phyloP scores from a whole-genome alignment of 2,113 vertebrate genomes.

The Percina caprodes region DNA sequence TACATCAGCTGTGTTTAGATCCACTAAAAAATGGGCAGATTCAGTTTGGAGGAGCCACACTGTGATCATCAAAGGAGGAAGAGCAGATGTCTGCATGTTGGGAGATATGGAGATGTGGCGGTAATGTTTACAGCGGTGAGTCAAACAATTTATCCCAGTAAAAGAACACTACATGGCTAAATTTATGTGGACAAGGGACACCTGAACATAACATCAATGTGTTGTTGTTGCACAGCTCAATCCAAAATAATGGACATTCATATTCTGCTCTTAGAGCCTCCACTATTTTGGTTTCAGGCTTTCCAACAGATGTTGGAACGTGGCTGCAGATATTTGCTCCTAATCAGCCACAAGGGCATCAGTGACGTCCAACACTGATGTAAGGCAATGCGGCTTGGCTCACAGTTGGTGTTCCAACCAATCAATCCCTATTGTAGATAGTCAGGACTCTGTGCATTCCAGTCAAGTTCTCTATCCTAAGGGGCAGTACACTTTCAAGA shows the following conservation, averaged over 20 bases:
- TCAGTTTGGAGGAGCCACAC: conserved; percentile 30
- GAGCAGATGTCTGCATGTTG: conserved; percentile 35
- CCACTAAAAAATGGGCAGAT: conserved; percentile 26
- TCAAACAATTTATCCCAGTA: not conserved
- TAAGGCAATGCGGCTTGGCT: not conserved
- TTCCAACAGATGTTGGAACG: not conserved
- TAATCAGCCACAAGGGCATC: not conserved
- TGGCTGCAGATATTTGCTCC: not conserved
- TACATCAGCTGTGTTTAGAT: conserved; percentile 45
- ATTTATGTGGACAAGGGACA: not conserved
- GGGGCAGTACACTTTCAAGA: too few relatives aligned
- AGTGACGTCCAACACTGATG: not conserved
- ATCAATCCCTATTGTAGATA: not conserved
- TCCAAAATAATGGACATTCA: not conserved
- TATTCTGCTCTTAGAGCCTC: too few relatives aligned
- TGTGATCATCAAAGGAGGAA: conserved; percentile 32
- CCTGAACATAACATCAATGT: not conserved
- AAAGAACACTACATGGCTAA: not conserved
- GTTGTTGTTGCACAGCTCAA: not conserved
- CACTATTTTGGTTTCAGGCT: not conserved
- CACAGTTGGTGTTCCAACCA: not conserved
- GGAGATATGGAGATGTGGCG: not conserved
- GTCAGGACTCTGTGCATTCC: not conserved
- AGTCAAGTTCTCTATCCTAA: too few relatives aligned
- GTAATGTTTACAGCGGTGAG: conserved; percentile 10